Percentiles rank a stretch among this genome's conserved stretches.
phyloP scores from a whole-genome alignment of 2,888 invertebrate species.

The Nephrotoma appendiculata region DNA sequence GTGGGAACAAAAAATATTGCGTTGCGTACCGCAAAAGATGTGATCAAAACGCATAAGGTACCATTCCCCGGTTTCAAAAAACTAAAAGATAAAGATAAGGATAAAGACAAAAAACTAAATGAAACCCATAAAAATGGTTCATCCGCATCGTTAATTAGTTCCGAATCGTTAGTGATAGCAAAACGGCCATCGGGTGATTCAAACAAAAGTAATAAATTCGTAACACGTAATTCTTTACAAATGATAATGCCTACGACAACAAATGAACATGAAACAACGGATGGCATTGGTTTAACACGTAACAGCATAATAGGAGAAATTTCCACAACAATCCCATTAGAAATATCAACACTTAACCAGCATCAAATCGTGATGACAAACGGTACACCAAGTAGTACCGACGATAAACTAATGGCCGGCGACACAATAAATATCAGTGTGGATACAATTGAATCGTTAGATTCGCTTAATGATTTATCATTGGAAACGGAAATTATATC shows the following conservation, averaged over 20 bases:
- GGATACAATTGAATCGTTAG: constrained; percentile 13
- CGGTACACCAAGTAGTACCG: not conserved
- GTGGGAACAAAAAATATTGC: constrained; percentile 25
- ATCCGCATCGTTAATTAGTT: not conserved
- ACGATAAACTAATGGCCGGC: constrained; percentile 21
- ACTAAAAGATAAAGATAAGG: constrained; percentile 25
- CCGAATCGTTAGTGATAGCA: not conserved
- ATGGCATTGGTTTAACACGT: not conserved
- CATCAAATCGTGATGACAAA: constrained; percentile 22
- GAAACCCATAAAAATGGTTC: constrained; percentile 10
- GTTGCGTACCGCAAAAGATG: constrained; percentile 31
- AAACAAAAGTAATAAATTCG: constrained; percentile 6
- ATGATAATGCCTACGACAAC: not conserved
- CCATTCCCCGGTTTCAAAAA: constrained; percentile 32
- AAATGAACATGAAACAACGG: constrained; percentile 3
- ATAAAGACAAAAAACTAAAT: constrained; percentile 14
- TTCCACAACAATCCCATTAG: constrained; percentile 10
- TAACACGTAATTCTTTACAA: constrained; percentile 1
- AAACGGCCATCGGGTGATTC: not conserved
- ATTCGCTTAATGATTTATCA: constrained; percentile 12
- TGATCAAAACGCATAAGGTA: constrained; percentile 31
- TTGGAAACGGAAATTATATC: not conserved
- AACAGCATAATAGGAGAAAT: not conserved
- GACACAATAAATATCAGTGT: constrained; percentile 8
- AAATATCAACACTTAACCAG: constrained; percentile 26